Conservation (phyloP, 2,888 invertebrate genomes). For the Anarsia innoxiella region DNA sequence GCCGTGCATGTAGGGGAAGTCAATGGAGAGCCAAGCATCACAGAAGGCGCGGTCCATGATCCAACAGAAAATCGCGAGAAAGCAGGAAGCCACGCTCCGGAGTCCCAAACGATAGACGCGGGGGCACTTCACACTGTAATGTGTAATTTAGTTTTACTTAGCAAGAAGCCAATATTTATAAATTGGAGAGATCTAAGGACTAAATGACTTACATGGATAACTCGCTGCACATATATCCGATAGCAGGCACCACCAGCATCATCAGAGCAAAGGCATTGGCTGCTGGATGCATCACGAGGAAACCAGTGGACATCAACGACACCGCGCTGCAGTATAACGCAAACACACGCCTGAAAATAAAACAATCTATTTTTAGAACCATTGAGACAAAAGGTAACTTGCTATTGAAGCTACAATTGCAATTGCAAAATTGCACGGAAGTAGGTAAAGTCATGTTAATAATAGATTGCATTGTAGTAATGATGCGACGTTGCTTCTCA, state of each 20-base stretch:
- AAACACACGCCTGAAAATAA: slow-evolving; percentile 73
- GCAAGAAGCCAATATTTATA: neutral
- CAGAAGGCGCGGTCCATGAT: slow-evolving; percentile 85
- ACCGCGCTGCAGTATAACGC: slow-evolving; percentile 75
- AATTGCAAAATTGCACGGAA: no score
- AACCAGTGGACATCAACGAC: slow-evolving; percentile 78
- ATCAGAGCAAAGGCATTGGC: slow-evolving; percentile 88
- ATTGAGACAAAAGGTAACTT: neutral
- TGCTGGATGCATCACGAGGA: slow-evolving; percentile 84
- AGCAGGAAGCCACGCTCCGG: slow-evolving; percentile 80
- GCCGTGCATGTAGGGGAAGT: slow-evolving; percentile 89
- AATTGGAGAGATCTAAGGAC: no score
- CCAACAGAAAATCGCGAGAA: slow-evolving; percentile 85
- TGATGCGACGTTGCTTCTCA: no score
- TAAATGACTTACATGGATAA: slow-evolving; percentile 80
- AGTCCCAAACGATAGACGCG: slow-evolving; percentile 83
- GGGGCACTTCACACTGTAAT: slow-evolving; percentile 74
- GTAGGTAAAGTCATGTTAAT: no score
- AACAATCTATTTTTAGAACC: no score
- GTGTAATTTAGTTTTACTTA: neutral
- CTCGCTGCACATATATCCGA: slow-evolving; percentile 79
- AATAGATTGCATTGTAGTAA: no score
- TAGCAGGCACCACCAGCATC: slow-evolving; percentile 81
- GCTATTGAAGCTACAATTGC: no score
- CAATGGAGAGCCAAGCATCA: slow-evolving; percentile 83